phyloP scores from a whole-genome alignment of 2,113 vertebrate species.

The Sylvilagus bachmani region DNA sequence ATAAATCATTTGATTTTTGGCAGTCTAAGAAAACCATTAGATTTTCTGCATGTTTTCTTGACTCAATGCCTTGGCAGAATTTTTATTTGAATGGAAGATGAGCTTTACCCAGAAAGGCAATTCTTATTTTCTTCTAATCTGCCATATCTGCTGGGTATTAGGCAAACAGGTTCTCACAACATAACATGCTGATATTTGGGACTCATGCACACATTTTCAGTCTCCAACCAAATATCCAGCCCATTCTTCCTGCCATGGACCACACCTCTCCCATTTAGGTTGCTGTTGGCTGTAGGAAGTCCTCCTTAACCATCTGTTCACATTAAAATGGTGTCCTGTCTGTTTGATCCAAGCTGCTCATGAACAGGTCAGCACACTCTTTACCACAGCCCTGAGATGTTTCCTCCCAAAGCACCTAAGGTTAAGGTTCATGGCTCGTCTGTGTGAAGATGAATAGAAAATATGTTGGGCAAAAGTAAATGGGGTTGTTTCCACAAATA shows the following conservation, averaged over 20 bases:
- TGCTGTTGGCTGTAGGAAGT: background rate
- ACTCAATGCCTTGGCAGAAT: background rate
- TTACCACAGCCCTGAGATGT: background rate
- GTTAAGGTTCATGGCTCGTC: background rate
- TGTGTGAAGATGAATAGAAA: background rate
- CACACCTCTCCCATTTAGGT: background rate
- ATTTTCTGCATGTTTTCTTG: constrained; percentile 42
- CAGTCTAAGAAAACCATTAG: constrained; percentile 31
- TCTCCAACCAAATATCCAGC: background rate
- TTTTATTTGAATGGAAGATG: constrained; percentile 7
- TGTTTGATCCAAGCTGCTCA: background rate
- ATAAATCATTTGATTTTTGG: constrained; percentile 68
- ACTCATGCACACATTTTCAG: background rate
- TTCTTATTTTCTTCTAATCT: constrained; percentile 52
- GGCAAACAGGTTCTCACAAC: background rate
- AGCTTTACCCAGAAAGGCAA: constrained; percentile 4
- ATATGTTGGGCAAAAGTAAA: background rate
- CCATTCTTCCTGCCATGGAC: background rate
- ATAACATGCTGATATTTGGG: background rate
- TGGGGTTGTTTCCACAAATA: background rate
- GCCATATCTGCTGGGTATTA: background rate
- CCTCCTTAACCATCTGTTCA: background rate
- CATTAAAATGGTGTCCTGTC: background rate
- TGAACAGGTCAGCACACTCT: background rate
- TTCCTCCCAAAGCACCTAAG: background rate